Evolutionary conservation across 1,140 invertebrate genomes (phyloP), one percentile per base, ranked within the genome.

Genomic region (Lordiphosa mommai): DNA sequence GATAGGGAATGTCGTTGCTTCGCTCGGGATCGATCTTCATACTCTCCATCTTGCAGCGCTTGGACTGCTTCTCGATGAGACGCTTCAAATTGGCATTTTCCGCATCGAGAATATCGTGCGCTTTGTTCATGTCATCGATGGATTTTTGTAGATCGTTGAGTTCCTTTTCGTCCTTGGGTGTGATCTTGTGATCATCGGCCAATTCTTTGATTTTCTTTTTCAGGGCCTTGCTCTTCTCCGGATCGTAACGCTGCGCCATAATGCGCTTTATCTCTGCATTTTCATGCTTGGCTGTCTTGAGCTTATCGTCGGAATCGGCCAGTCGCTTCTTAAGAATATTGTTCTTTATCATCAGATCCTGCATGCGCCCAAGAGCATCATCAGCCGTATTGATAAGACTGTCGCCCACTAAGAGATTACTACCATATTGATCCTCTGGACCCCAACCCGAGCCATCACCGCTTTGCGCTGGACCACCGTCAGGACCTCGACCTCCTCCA

Each of bases 51-150:
- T 52, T 33, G 4, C 34, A 52, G 3, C 86, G 77, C 7, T 37
- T 51, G 0, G 76, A 63, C 12, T 80, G 70, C 27, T 88, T 88
- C 7, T 86, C 86, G 20, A 88, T 66, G 7, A 86, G 44, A 6
- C 77, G 55, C 44, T 77, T 84, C 0, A 88, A 61, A 30, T 71
- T 76, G 4, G 38, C 63, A 55, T 88, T 88, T 34, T 88, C 73
- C 2, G 73, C 63, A 32, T 76, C 60, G 0, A 80, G 46, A n/a
- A 85, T 72, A 7, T 88, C 80, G 32, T 74, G 66, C 0, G 73
- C 68, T 40, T 72, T 88, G 49, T 72, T 74, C 61, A 86, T 69
- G 40, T 85, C 73, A 41, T 86, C 82, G 17, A 88, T 60, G n/a
- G 72, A 52, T 9, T 50, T 41, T 16, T 70, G 56, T 14, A 88